phyloP scores from a whole-genome alignment of 1,140 invertebrate species.

The Nephotettix cincticeps region DNA sequence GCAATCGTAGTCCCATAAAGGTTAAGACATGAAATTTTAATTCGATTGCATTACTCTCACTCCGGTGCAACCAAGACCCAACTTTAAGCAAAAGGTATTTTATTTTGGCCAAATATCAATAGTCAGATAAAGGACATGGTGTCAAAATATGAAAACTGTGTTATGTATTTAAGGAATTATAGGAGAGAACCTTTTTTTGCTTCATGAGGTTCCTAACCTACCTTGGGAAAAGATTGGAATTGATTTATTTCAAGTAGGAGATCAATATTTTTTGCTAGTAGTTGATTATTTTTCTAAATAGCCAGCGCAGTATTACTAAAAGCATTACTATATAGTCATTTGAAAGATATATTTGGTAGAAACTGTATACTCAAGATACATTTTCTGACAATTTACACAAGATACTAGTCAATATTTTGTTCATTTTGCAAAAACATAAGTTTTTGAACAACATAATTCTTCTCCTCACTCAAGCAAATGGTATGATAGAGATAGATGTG shows the following conservation, averaged over 20 bases:
- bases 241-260: constrained; percentile 42
- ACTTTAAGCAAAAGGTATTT: neutral
- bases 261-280: constrained; percentile 3
- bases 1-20: neutral
- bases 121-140: constrained; percentile 15
- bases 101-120: constrained; percentile 25
- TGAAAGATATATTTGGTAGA: too few species aligned
- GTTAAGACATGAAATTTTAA: neutral
- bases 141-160: constrained; percentile 21
- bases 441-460: too few species aligned
- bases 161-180: constrained; percentile 33
- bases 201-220: constrained; percentile 40
- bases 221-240: constrained; percentile 44
- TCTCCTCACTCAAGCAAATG: too few species aligned
- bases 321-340: too few species aligned
- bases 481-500: too few species aligned
- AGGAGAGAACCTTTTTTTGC: constrained; percentile 43
- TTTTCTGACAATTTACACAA: too few species aligned
- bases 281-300: too few species aligned
- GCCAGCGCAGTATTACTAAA: too few species aligned
- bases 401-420: too few species aligned
- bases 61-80: neutral
- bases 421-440: too few species aligned
- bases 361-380: too few species aligned
- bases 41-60: neutral